Evolutionary conservation across 2,888 invertebrate genomes (phyloP).

Genomic region (Drosophila melanosoma): DNA sequence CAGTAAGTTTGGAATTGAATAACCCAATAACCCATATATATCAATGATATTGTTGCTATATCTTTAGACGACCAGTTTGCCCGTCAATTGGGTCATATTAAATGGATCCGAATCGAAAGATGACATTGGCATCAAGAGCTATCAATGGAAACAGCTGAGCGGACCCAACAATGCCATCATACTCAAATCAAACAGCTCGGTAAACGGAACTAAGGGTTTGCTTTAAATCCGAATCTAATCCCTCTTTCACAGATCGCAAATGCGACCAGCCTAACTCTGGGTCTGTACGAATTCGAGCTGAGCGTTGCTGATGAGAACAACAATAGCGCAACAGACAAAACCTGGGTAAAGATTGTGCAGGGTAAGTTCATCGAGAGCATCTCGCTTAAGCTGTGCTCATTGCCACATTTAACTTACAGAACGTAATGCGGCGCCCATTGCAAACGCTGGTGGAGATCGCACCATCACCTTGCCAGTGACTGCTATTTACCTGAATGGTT

Average conservation of each 20-base stretch:
- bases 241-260: constrained; percentile 87
- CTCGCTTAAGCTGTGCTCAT: background rate
- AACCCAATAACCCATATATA: background rate
- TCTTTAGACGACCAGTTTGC: constrained; percentile 91
- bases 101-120: constrained; percentile 93
- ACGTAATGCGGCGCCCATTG: constrained; percentile 94
- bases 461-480: constrained; percentile 91
- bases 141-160: constrained; percentile 93
- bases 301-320: constrained; percentile 94
- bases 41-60: constrained; percentile 6
- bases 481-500: constrained; percentile 93
- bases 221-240: constrained; percentile 24
- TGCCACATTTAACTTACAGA: constrained; percentile 86
- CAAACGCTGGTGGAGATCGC: constrained; percentile 94
- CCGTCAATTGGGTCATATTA: constrained; percentile 91
- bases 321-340: constrained; percentile 90
- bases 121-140: constrained; percentile 92
- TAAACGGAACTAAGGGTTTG: constrained; percentile 32
- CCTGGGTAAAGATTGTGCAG: constrained; percentile 92
- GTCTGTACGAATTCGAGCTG: constrained; percentile 92
- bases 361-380: constrained; percentile 86
- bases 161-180: constrained; percentile 88
- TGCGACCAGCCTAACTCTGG: constrained; percentile 92
- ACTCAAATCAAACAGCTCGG: constrained; percentile 87
- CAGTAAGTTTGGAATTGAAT: constrained; percentile 64